phyloP scores from a whole-genome alignment of 2,113 vertebrate species.

The Uropsilus gracilis region DNA sequence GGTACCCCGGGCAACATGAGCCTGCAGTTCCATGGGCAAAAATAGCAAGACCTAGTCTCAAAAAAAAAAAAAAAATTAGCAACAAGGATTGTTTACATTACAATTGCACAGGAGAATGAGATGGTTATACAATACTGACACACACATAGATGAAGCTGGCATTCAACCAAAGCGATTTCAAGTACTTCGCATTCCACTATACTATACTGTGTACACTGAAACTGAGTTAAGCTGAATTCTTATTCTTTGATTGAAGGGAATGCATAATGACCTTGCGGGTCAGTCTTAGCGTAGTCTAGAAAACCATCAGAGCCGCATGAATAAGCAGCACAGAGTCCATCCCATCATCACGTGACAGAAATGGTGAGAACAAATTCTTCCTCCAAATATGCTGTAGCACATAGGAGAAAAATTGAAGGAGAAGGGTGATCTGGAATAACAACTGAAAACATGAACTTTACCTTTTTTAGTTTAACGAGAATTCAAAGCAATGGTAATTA shows the following conservation, averaged over 20 bases:
- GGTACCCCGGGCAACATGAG: too few species aligned
- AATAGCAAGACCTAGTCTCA: too few species aligned
- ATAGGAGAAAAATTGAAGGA: background rate
- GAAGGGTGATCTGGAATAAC: background rate
- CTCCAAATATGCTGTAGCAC: background rate
- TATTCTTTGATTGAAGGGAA: background rate
- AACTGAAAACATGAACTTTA: background rate
- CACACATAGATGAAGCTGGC: background rate
- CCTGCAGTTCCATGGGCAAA: too few species aligned
- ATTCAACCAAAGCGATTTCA: background rate
- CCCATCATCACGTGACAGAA: background rate
- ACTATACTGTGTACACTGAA: background rate
- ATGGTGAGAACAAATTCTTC: background rate
- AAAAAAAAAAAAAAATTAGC: too few species aligned
- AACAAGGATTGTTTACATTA: too few species aligned
- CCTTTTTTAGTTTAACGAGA: slow-evolving; percentile 1
- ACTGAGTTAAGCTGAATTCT: background rate
- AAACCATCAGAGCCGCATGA: too few species aligned
- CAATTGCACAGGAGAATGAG: too few species aligned
- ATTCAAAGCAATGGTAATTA: background rate
- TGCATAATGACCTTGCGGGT: background rate
- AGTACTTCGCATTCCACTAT: background rate
- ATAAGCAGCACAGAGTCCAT: background rate
- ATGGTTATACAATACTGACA: too few species aligned
- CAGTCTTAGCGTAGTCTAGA: background rate